A percentile compares a stretch with the other conserved stretches of the same genome.
These are phyloP conservation scores for Macaria liturata DNA, from an alignment of 2,888 invertebrate species.

Conservation along the genomic window DNA sequence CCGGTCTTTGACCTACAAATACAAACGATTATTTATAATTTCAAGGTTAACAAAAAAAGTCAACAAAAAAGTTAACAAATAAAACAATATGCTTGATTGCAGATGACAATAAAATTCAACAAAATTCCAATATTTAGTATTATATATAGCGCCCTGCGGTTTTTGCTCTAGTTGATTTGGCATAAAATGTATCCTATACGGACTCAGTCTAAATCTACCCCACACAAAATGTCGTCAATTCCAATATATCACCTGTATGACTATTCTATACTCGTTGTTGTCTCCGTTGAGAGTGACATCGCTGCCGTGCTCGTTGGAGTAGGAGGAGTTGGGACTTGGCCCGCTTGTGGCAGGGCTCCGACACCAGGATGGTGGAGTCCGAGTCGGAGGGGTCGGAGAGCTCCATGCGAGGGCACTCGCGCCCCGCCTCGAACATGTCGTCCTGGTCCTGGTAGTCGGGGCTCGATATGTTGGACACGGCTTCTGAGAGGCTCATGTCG, in stretches of 20 bases:
- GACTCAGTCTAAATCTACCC: no score
- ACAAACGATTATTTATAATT: no score
- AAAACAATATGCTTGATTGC: no score
- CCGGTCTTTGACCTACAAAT: constrained; percentile 67
- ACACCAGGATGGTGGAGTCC: constrained; percentile 93
- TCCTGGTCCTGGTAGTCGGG: constrained; percentile 95
- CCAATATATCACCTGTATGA: constrained; percentile 85
- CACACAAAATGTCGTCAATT: no score
- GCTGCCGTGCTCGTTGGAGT: constrained; percentile 79
- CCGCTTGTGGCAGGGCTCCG: constrained; percentile 87
- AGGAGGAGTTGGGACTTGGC: constrained; percentile 71
- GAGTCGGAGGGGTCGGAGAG: constrained; percentile 95
- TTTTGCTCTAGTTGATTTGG: no score
- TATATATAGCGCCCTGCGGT: no score
- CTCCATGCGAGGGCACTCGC: constrained; percentile 92
- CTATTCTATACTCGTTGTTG: constrained; percentile 86
- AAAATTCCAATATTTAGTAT: no score
- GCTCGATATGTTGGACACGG: constrained; percentile 94
- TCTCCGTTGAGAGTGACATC: constrained; percentile 83
- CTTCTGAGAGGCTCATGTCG: constrained; percentile 92
- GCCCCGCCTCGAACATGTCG: constrained; percentile 90
- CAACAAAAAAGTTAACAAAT: no score
- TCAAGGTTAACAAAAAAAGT: no score
- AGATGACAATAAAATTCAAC: no score
- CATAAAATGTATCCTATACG: no score